Evolutionary conservation across 2,888 invertebrate genomes (phyloP).

Genomic region (Stenodera caucasica): DNA sequence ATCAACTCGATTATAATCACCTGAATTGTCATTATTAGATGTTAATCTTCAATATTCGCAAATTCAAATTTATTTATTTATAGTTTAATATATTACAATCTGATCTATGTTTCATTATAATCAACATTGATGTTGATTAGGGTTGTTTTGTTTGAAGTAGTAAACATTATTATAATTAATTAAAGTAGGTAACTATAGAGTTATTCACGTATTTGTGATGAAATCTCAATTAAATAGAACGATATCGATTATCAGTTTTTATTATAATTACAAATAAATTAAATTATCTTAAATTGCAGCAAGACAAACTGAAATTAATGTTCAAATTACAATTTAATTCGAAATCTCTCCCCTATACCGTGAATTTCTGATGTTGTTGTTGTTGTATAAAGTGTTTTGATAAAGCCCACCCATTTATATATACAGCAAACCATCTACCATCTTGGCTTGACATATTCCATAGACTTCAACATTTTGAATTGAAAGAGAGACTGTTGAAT

Average conservation of each 20-base stretch:
- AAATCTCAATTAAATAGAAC: too few relatives aligned
- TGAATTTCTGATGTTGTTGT: background rate
- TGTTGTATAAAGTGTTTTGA: too few relatives aligned
- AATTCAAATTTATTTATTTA: too few relatives aligned
- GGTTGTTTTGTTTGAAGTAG: slow-evolving; percentile 8
- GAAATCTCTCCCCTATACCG: background rate
- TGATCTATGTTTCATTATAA: slow-evolving; percentile 14
- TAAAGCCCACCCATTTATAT: too few relatives aligned
- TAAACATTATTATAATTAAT: slow-evolving; percentile 20
- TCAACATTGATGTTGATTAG: slow-evolving; percentile 12
- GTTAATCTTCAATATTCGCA: background rate
- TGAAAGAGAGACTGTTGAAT: slow-evolving; percentile 22
- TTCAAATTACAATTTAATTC: slow-evolving; percentile 31
- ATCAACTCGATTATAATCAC: background rate
- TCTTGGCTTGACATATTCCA: slow-evolving; percentile 34
- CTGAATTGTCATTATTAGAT: background rate
- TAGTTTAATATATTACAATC: slow-evolving; percentile 12
- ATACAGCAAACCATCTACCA: slow-evolving; percentile 20
- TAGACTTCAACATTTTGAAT: slow-evolving; percentile 18
- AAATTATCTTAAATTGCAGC: slow-evolving; percentile 21
- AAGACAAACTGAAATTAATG: slow-evolving; percentile 27
- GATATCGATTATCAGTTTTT: too few relatives aligned
- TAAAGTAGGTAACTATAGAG: too few relatives aligned
- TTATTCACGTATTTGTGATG: too few relatives aligned
- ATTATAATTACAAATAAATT: too few relatives aligned